phyloP scores from a whole-genome alignment of 2,888 invertebrate genomes.

The Helicoverpa assulta region DNA sequence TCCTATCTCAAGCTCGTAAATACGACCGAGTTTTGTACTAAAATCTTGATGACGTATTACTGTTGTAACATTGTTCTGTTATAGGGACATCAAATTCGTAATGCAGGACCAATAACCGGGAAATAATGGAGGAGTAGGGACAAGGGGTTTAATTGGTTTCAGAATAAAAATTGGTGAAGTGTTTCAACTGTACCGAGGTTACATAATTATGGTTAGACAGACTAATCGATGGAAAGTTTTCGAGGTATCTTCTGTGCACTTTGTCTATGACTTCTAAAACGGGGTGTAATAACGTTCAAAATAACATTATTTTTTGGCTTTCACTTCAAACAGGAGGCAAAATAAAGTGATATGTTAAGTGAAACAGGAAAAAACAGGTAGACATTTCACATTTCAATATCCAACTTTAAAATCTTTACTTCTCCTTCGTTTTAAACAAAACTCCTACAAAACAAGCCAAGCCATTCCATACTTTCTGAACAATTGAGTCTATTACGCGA shows the following conservation, averaged over 20 bases:
- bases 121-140: background rate
- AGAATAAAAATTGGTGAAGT: no score
- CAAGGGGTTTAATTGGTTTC: background rate
- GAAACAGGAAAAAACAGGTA: no score
- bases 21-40: conserved; percentile 51
- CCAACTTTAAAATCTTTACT: conserved; percentile 1
- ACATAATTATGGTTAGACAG: no score
- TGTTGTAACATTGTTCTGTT: conserved; percentile 35
- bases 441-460: conserved; percentile 28
- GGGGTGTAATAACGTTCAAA: no score
- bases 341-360: background rate
- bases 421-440: conserved; percentile 7
- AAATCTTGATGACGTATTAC: conserved; percentile 47
- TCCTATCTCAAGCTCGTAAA: conserved; percentile 54
- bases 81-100: conserved; percentile 3
- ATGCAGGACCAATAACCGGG: conserved; percentile 2
- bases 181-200: no score
- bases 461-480: conserved; percentile 16
- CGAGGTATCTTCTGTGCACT: no score
- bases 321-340: background rate
- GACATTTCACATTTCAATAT: background rate
- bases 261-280: no score
- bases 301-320: background rate
- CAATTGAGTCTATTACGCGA: conserved; percentile 18
- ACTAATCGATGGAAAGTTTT: no score